These are phyloP conservation scores for Trilocha varians DNA, from an alignment of 2,888 invertebrate genomes.

Conservation along the genomic window DNA sequence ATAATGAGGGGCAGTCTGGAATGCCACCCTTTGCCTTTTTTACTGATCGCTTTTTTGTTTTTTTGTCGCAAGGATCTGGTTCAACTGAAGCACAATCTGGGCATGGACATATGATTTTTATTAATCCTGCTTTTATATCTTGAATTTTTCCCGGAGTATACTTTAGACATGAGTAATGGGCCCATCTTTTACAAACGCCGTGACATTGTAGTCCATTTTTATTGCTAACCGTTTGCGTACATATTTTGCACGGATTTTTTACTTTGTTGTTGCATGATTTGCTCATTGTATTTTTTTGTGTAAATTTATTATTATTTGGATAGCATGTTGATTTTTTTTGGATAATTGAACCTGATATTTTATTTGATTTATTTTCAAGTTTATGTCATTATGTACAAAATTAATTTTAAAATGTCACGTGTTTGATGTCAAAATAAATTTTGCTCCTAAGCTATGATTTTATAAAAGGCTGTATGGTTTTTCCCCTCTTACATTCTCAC, in stretches of 20 bases:
- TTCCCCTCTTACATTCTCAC: not conserved
- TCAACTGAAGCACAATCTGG: constrained; percentile 23
- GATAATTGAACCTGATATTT: no score
- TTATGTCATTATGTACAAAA: no score
- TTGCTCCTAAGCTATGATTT: no score
- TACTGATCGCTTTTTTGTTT: not conserved
- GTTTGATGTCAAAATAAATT: no score
- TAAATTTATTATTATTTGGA: not conserved
- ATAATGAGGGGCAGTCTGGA: constrained; percentile 16
- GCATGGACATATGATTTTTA: constrained; percentile 41
- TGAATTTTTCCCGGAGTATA: constrained; percentile 38
- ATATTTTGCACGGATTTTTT: constrained; percentile 44
- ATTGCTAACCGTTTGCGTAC: constrained; percentile 25
- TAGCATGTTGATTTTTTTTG: not conserved
- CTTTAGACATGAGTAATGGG: constrained; percentile 37
- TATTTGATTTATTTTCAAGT: no score
- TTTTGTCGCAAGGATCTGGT: constrained; percentile 9
- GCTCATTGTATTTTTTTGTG: not conserved
- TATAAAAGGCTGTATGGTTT: not conserved
- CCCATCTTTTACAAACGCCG: constrained; percentile 45
- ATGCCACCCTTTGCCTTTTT: constrained; percentile 14
- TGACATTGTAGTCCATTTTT: constrained; percentile 42
- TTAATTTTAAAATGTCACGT: no score
- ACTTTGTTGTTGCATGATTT: constrained; percentile 13
- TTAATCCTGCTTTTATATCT: constrained; percentile 35